phyloP scores from a whole-genome alignment of 2,113 vertebrate genomes.

The Hystrix brachyura region DNA sequence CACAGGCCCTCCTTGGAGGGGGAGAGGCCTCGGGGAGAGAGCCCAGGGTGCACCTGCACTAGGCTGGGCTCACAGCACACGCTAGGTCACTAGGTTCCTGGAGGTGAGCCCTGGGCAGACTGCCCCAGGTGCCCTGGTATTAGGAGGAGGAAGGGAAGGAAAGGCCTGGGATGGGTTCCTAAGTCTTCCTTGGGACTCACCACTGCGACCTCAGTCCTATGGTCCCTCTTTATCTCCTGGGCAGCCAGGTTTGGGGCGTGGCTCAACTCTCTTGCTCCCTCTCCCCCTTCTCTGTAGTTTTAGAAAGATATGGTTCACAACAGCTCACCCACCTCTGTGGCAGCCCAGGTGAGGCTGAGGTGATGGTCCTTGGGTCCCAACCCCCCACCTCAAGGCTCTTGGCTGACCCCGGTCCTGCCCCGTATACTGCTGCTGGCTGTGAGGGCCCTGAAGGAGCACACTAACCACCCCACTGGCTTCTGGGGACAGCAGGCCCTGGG shows the following conservation, averaged over 20 bases:
- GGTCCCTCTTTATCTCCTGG: not conserved
- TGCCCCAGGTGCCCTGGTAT: not conserved
- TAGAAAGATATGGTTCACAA: not conserved
- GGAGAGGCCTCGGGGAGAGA: not conserved
- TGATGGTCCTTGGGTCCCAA: not conserved
- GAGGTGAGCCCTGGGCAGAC: not conserved
- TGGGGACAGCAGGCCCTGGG: no score
- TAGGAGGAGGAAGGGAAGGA: not conserved
- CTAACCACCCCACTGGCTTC: no score
- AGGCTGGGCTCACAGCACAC: not conserved
- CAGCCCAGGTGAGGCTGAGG: not conserved
- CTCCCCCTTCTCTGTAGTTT: not conserved
- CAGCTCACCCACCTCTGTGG: not conserved
- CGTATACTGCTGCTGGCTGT: not conserved
- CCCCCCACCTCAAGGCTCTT: not conserved
- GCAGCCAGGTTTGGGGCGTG: not conserved
- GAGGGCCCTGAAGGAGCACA: no score
- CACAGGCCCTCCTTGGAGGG: not conserved
- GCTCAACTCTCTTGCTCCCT: not conserved
- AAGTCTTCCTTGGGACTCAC: not conserved
- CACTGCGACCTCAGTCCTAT: not conserved
- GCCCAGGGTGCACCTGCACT: not conserved
- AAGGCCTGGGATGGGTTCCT: not conserved
- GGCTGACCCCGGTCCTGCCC: not conserved
- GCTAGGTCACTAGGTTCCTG: no score